Base-by-base conservation (phyloP, 2,113 vertebrate species). In the Chascanopsetta lugubris region DNA sequence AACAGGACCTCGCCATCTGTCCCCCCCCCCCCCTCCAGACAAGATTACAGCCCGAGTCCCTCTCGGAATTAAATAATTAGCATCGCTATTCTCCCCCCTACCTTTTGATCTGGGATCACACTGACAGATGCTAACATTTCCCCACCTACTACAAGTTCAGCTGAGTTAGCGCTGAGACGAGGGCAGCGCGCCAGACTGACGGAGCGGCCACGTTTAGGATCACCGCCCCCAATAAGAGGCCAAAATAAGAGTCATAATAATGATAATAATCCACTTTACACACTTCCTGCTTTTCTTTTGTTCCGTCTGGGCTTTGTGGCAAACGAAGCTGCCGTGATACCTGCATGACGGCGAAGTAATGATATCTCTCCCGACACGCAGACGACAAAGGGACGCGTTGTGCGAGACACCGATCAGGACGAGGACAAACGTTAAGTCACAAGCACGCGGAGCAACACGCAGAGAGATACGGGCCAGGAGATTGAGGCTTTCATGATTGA, bases 21-120 rank as follows among this genome's bases (percentile, higher is more conserved):
- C 62, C 48, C 50, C 55, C 62, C 68, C 62, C 48, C 50, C 55
- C 62, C 68, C 29, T 66, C 47, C 62, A 61, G 66, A 77, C 77
- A 36, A 57, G 40, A 59, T 73, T 65, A 64, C 54, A 51, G 38
- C 63, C 59, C 24, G 27, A 29, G 69, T 80, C 61, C 63, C 17
- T 48, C 61, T 48, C 61, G 75, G 67, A 84, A 79, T 84, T 20
- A 75, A 83, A 77, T 82, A 73, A 87, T 85, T 77, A 84, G 49
- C 61, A 17, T 83, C 54, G 48, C 64, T 50, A 18, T 70, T 69
- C 58, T 70, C 49, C 54, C n/a, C 73, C 47, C 8, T 66, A 70
- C 27, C 46, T 58, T 68, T 84, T 70, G 72, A 83, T 85, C 69
- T 60, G 21, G 34, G 53, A 53, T 65, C 58, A 69, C 38, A 30